Percentiles rank a stretch among this genome's conserved stretches.
These are phyloP conservation scores for Oryzias curvinotus DNA, from an alignment of 2,113 vertebrate genomes.

Conservation along the genomic window DNA sequence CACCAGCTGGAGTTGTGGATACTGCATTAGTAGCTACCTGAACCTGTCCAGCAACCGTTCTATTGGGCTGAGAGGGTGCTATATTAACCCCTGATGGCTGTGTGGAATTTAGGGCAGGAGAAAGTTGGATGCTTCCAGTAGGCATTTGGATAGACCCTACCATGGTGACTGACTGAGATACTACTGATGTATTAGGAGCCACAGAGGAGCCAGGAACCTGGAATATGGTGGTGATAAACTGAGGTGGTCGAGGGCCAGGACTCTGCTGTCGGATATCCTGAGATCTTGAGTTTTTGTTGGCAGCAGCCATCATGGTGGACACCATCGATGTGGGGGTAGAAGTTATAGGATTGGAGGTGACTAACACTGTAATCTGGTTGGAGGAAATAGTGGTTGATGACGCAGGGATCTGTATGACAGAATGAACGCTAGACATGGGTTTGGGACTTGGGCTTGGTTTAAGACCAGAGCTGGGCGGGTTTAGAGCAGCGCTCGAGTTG, in stretches of 20 bases:
- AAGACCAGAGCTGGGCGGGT: conserved; percentile 20
- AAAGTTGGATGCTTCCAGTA: conserved; percentile 87
- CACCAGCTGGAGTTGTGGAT: conserved; percentile 65
- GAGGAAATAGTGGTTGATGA: conserved; percentile 83
- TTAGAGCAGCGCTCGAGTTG: conserved; percentile 46
- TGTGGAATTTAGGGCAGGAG: conserved; percentile 71
- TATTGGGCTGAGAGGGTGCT: conserved; percentile 72
- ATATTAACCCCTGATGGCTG: conserved; percentile 65
- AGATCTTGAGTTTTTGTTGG: conserved; percentile 86
- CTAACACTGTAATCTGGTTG: conserved; percentile 95
- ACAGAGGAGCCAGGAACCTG: conserved; percentile 79
- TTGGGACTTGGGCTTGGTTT: conserved; percentile 74
- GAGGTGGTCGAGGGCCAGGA: conserved; percentile 77
- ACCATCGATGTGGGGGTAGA: conserved; percentile 83
- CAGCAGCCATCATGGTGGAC: conserved; percentile 88
- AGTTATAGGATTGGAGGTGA: conserved; percentile 91
- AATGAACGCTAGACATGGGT: conserved; percentile 76
- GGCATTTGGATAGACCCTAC: conserved; percentile 89
- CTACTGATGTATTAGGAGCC: conserved; percentile 79
- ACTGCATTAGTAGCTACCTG: conserved; percentile 74
- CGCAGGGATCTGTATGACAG: conserved; percentile 85
- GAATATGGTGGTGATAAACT: conserved; percentile 92
- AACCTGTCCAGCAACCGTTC: conserved; percentile 79
- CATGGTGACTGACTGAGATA: conserved; percentile 87
- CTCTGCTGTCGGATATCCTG: conserved; percentile 80